Evolutionary conservation across 2,888 invertebrate genomes (phyloP), one percentile per base, ranked within the genome.

Genomic region (Drosophila diplacantha): DNA sequence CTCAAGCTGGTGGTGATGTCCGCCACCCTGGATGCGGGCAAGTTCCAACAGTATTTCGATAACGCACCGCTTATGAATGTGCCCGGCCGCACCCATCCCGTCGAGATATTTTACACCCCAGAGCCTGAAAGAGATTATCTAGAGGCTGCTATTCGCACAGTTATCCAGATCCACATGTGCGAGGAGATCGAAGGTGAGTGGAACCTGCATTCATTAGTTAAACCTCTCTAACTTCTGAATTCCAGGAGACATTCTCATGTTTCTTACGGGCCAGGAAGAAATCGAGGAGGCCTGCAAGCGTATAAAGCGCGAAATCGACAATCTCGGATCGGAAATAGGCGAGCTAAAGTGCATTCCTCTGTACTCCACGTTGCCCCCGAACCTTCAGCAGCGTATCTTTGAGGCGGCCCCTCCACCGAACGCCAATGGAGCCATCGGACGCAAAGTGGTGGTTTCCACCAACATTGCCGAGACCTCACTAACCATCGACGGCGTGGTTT

Each of bases 391-490:
- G 85, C 90, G 98, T 63, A 99, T 99, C 83, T 99, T 99, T 85
- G 99, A 99, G 82, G 92, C 97, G 0, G 94, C 99, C 0, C 99
- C 99, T 0, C 95, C 98, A 0, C 95, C 93, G 56, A 93, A 96
- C 85, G 89, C 94, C 0, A 96, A 94, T 76, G 97, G 97, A 0
- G 96, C 95, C 0, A 94, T 98, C 32, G 97, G 98, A 0, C 89
- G 97, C 5, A 97, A 92, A 83, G 96, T 98, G 1, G 99, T 99
- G 0, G 97, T 99, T 0, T 98, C 99, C 0, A 99, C 99, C 0
- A 99, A 99, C 87, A 99, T 99, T 74, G 99, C 99, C 0, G 99
- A 99, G 90, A 99, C 99, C 0, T 99, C 99, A 0, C 89, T 99
- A 24, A 99, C 99, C 6, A 99, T 99, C 81, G 99, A 99, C 84